Percentiles rank a stretch among this genome's conserved stretches.
phyloP scores from a whole-genome alignment of 53 echinoderm and acorn worm genomes.

The Mesocentrotus franciscanus region DNA sequence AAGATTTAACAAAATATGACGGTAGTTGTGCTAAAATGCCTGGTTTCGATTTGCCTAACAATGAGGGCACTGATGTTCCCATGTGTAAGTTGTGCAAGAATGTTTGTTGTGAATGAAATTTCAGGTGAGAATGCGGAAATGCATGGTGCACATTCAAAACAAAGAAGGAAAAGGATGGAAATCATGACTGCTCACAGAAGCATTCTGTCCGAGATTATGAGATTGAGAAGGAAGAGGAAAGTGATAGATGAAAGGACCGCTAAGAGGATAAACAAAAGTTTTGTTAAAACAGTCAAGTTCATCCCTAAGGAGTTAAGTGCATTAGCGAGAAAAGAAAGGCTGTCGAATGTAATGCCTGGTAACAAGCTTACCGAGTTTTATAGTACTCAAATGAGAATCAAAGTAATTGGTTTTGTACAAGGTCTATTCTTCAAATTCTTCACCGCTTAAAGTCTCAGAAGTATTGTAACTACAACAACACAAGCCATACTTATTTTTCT shows the following conservation, averaged over 20 bases:
- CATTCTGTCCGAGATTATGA: slow-evolving; percentile 9
- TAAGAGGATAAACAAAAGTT: neutral
- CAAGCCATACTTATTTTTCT: neutral
- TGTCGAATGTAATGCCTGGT: neutral
- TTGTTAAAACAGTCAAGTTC: neutral
- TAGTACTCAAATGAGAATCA: neutral
- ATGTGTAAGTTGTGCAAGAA: neutral
- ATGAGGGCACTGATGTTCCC: too few relatives aligned
- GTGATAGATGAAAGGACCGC: slow-evolving; percentile 9
- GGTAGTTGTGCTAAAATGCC: too few relatives aligned
- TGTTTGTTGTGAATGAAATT: neutral
- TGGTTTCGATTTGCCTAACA: too few relatives aligned
- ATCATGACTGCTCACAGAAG: neutral
- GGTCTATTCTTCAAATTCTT: neutral
- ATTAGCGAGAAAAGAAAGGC: neutral
- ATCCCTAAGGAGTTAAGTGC: neutral
- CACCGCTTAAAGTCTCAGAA: neutral
- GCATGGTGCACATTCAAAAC: neutral
- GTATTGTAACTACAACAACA: too few relatives aligned
- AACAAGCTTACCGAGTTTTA: neutral
- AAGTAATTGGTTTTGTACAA: neutral
- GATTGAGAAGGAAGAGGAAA: neutral
- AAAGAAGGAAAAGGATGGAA: neutral
- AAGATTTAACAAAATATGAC: too few relatives aligned
- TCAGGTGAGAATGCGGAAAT: slow-evolving; percentile 3